Evolutionary conservation across 2,113 vertebrate species (phyloP), one percentile per base, ranked within the genome.

Genomic region (Gadus chalcogrammus): DNA sequence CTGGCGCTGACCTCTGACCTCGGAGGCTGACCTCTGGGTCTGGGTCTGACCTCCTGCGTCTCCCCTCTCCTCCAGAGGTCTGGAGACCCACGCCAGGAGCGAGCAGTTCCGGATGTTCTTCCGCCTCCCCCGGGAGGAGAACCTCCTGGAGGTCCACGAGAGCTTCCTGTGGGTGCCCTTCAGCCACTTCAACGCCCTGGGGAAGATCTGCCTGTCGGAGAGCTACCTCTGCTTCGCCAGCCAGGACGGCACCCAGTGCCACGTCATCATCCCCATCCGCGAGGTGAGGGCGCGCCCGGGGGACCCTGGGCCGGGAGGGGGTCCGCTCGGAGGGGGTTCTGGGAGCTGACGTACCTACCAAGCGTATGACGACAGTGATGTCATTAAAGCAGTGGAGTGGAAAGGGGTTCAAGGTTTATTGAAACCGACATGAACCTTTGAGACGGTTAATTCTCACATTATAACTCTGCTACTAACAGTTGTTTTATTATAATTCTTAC

Each of bases 151-250:
- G 83, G 95, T 97, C 55, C 94, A 96, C 4, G 97, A 99, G 82
- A 95, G 96, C 84, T 96, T 95, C 80, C 90, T 98, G 60, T 98
- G 96, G 95, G 90, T 98, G 72, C 96, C 96, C 76, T 98, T 96
- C 88, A 93, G 88, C 83, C 95, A 97, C 73, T 93, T 91, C 72
- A 95, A 94, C 79, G 89, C 92, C 2, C 93, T 95, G 61, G 97
- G 97, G 27, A 98, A 98, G 89, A 94, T 99, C 91, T 99, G 94
- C 71, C 88, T 99, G 66, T 97, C 96, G 1, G 95, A 98, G 83
- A 96, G 94, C 85, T 99, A 96, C 84, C 84, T 98, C 81, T 99
- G 97, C 82, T 98, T 98, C 78, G 94, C 95, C 70, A 98, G 96
- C 88, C 97, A 97, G 77, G 96, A 98, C 69, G 94, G 95, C 61